Evolutionary conservation across 1,140 invertebrate species (phyloP).

Genomic region (Scylla paramamosain): DNA sequence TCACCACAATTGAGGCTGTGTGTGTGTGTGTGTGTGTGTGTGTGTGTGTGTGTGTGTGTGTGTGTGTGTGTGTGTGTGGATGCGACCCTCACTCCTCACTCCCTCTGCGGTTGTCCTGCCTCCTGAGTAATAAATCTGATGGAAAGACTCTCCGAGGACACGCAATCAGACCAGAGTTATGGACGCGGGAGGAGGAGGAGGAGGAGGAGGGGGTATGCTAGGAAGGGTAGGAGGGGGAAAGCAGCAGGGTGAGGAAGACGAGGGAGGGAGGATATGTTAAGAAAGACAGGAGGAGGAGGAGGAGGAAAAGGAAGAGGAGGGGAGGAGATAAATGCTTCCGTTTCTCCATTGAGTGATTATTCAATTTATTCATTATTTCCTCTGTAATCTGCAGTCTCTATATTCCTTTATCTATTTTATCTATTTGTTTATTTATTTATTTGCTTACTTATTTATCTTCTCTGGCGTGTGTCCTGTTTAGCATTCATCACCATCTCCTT

Average conservation of each 20-base stretch:
- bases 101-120: constrained; percentile 17
- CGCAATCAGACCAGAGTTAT: background rate
- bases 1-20: background rate
- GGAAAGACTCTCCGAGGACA: background rate
- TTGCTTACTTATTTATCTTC: background rate
- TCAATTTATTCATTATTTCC: no score
- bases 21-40: constrained; percentile 53
- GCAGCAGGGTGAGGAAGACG: background rate
- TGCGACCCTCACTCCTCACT: background rate
- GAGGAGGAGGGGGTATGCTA: background rate
- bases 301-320: background rate
- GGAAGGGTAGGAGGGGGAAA: background rate
- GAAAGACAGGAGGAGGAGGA: background rate
- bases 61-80: constrained; percentile 50
- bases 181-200: constrained; percentile 1
- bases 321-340: no score
- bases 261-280: background rate
- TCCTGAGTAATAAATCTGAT: constrained; percentile 16
- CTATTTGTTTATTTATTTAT: background rate
- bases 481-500: background rate
- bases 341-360: no score
- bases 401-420: background rate
- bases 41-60: constrained; percentile 55
- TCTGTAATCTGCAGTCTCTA: no score
- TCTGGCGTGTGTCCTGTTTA: background rate